Percentiles rank a stretch among this genome's conserved stretches.
Conservation (phyloP, 2,113 vertebrate genomes). For the Pachypanchax playfairii region DNA sequence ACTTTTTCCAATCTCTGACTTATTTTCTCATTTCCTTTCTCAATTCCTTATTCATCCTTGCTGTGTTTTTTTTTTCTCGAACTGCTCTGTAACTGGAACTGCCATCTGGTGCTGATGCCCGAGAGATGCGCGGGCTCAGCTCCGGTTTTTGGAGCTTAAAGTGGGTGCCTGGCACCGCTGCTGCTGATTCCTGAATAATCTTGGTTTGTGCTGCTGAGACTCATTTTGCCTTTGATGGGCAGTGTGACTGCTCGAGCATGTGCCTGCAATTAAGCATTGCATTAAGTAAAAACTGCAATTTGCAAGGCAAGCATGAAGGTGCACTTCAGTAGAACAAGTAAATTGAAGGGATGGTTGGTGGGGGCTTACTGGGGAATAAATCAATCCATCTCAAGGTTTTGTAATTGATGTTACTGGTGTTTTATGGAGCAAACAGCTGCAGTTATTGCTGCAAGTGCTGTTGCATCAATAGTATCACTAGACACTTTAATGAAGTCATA, state of each 20-base stretch:
- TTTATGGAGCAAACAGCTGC: neutral
- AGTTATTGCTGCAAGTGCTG: neutral
- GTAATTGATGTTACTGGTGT: neutral
- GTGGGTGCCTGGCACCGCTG: slow-evolving; percentile 55
- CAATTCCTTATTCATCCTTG: slow-evolving; percentile 31
- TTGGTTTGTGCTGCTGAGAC: slow-evolving; percentile 43
- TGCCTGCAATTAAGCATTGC: slow-evolving; percentile 68
- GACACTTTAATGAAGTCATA: neutral
- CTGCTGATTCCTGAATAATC: slow-evolving; percentile 70
- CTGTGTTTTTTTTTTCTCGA: slow-evolving; percentile 5
- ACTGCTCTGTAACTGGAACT: slow-evolving; percentile 51
- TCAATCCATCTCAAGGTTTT: slow-evolving; percentile 21
- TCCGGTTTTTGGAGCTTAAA: slow-evolving; percentile 55
- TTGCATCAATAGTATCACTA: neutral
- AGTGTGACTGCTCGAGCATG: slow-evolving; percentile 68
- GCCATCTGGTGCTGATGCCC: slow-evolving; percentile 71
- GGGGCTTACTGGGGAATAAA: slow-evolving; percentile 27
- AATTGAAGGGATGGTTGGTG: slow-evolving; percentile 29
- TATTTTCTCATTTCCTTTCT: slow-evolving; percentile 47
- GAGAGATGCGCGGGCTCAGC: slow-evolving; percentile 57
- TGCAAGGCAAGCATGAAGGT: slow-evolving; percentile 67
- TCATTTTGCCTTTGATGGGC: slow-evolving; percentile 69
- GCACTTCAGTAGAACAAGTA: slow-evolving; percentile 59
- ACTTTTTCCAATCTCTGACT: slow-evolving; percentile 42
- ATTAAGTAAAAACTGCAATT: slow-evolving; percentile 76